Percentiles rank a stretch among this genome's conserved stretches.
Conservation (phyloP, 2,888 invertebrate species). For the Nezara viridula region DNA sequence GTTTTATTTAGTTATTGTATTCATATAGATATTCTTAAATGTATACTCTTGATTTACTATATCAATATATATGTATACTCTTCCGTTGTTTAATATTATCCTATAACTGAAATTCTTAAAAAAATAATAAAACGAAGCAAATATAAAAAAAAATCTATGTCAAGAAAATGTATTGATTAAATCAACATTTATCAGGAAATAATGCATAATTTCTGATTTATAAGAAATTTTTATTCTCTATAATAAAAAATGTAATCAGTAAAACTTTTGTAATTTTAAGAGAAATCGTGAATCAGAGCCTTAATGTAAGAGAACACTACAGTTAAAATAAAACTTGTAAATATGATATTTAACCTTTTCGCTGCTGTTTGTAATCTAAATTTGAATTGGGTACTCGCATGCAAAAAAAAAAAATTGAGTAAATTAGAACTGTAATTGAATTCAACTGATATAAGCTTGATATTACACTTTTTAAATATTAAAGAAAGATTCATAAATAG, state of each 20-base stretch:
- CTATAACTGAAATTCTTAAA: slow-evolving; percentile 10
- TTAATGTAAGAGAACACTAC: too few species aligned
- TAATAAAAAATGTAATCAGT: not conserved
- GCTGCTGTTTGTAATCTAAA: not conserved
- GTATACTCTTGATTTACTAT: not conserved
- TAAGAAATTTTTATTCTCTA: not conserved
- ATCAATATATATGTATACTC: slow-evolving; percentile 9
- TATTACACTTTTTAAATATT: too few species aligned
- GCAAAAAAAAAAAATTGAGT: too few species aligned
- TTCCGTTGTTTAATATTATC: not conserved
- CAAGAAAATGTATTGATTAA: not conserved
- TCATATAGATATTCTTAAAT: not conserved
- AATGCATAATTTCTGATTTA: not conserved
- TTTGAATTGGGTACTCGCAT: too few species aligned
- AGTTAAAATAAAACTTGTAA: not conserved
- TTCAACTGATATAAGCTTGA: too few species aligned
- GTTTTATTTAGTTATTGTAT: not conserved
- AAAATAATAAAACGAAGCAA: not conserved
- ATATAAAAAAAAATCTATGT: not conserved
- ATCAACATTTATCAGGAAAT: not conserved
- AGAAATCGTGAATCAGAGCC: not conserved
- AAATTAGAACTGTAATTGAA: too few species aligned
- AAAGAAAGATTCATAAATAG: too few species aligned
- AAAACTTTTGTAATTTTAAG: not conserved
- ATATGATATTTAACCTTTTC: not conserved